Evolutionary conservation across 2,797 vertebrate genomes (phyloP), one percentile per base, ranked within the genome.

Genomic region (Chelidonichthys spinosus): DNA sequence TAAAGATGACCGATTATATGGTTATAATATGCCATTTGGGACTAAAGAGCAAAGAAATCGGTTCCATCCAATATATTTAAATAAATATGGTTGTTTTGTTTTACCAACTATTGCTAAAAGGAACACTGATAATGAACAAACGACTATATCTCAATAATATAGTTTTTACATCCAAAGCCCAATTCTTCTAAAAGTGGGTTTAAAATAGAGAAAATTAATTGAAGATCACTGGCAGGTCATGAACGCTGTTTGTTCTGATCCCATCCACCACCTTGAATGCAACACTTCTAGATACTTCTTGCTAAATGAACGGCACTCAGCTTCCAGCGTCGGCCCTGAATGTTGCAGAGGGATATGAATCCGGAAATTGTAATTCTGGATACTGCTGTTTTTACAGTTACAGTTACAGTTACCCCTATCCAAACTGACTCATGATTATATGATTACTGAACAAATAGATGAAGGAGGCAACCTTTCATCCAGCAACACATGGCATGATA

Each of bases 401-500:
- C n/a, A n/a, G n/a, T 54, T 11, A n/a, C 5, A 52, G 5, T 37
- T 42, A 4, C 10, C 9, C 4, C n/a, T 25, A 13, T 37, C 25
- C n/a, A 49, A 67, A 11, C 11, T 7, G 55, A 42, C 36, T 46
- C 2, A 25, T 25, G 25, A 33, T 37, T 39, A 14, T 0, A 1
- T 40, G 36, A 50, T 11, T 42, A 1, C 35, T 32, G 55, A 40
- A 25, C n/a, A 58, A 46, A 33, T 17, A 32, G 32, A 25, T 50
- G n/a, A 63, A 67, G 36, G 54, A 62, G 33, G 4, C 42, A 44
- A 50, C 39, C 52, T 37, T 55, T 69, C 8, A 56, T 65, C 3
- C 33, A 18, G 44, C 50, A 56, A 63, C 63, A 18, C 47, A 11
- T 40, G 43, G 4, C 40, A 60, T 25, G 5, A 40, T 52, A 59